These are phyloP conservation scores for Araneus ventricosus DNA, from an alignment of 1,140 invertebrate species.

Conservation along the genomic window DNA sequence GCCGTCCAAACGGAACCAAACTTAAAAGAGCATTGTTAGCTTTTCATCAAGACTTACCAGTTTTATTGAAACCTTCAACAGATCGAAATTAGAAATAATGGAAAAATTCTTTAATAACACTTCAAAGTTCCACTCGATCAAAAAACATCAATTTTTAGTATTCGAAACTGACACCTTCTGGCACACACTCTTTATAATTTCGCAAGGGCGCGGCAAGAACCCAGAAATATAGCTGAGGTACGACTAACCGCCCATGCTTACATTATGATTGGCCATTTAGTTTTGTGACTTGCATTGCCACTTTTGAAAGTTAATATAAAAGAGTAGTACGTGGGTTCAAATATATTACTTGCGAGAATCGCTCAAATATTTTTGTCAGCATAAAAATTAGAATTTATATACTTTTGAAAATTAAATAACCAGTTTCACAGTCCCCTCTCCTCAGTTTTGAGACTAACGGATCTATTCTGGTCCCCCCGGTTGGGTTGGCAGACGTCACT, in stretches of 20 bases:
- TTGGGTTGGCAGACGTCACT: too few species aligned
- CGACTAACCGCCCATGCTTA: constrained; percentile 64
- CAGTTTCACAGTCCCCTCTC: too few species aligned
- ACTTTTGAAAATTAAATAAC: too few species aligned
- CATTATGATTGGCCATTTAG: constrained; percentile 49
- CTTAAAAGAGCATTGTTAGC: neutral
- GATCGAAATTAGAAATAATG: neutral
- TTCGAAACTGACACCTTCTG: neutral
- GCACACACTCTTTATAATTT: constrained; percentile 40
- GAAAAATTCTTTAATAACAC: neutral
- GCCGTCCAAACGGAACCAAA: neutral
- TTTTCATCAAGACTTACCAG: constrained; percentile 31
- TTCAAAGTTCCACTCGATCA: neutral
- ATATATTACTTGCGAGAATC: too few species aligned
- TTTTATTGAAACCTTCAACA: neutral
- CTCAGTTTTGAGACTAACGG: too few species aligned
- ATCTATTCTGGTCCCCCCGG: too few species aligned
- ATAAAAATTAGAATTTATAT: too few species aligned
- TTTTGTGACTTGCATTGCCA: constrained; percentile 2
- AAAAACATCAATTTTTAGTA: neutral
- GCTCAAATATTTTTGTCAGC: too few species aligned
- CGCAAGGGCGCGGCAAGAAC: constrained; percentile 68
- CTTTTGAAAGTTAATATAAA: neutral
- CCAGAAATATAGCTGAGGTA: constrained; percentile 31
- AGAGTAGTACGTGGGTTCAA: too few species aligned